These are phyloP conservation scores for Scortum barcoo DNA, from an alignment of 2,113 vertebrate genomes.

Conservation along the genomic window DNA sequence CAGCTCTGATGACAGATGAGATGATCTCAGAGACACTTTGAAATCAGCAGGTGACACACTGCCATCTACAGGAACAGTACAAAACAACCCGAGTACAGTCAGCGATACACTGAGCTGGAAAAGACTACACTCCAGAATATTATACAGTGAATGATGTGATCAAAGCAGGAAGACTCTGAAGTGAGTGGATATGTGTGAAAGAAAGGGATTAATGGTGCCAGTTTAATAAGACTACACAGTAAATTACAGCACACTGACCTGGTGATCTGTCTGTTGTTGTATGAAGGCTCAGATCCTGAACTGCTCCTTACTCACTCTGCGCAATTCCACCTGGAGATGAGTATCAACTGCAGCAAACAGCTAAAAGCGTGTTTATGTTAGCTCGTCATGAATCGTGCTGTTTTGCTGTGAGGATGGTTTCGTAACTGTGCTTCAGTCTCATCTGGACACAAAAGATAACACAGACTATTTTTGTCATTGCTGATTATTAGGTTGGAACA, in stretches of 20 bases:
- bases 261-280: neutral
- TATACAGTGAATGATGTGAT: neutral
- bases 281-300: neutral
- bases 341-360: neutral
- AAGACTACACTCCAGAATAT: neutral
- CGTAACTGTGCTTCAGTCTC: neutral
- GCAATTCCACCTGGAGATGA: neutral
- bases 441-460: constrained; percentile 15
- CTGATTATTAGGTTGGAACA: constrained; percentile 30
- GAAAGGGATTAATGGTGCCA: neutral
- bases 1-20: constrained; percentile 26
- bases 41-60: constrained; percentile 63
- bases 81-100: neutral
- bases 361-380: neutral
- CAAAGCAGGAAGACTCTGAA: neutral
- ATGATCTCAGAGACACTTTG: neutral
- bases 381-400: neutral
- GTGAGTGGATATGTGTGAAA: neutral
- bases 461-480: neutral
- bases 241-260: neutral
- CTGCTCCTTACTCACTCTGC: neutral
- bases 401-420: neutral
- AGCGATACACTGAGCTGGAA: neutral
- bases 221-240: neutral
- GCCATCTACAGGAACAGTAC: constrained; percentile 70